phyloP scores from a whole-genome alignment of 2,113 vertebrate species.

The Thalassarche chlororhynchos region DNA sequence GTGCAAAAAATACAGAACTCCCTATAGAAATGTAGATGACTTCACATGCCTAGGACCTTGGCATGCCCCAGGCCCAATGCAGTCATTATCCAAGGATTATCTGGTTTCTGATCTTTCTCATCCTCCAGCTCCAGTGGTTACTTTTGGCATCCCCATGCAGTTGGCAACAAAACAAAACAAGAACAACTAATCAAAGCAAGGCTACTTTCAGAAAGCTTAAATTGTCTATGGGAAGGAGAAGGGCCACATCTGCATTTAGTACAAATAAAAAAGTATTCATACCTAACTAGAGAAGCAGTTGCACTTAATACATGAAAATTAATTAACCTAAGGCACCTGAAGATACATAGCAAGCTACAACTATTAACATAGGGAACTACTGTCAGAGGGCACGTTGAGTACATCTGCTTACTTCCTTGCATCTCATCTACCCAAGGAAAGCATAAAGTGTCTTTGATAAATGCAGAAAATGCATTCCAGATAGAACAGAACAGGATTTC shows the following conservation, averaged over 20 bases:
- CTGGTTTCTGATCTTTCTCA: neutral
- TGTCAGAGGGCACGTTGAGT: neutral
- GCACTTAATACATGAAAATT: neutral
- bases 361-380: neutral
- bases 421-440: neutral
- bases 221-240: neutral
- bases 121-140: neutral
- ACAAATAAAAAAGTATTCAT: neutral
- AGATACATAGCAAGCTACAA: neutral
- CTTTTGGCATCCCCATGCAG: neutral
- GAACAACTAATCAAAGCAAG: neutral
- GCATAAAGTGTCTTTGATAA: neutral
- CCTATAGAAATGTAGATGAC: no score
- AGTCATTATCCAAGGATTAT: neutral
- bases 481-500: neutral
- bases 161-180: neutral
- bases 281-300: neutral
- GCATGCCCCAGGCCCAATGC: neutral
- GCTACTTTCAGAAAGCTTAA: neutral
- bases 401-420: neutral
- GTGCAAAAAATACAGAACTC: neutral
- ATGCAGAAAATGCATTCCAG: neutral
- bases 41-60: neutral
- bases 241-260: neutral
- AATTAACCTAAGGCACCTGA: neutral